Percentiles rank a stretch among this genome's conserved stretches.
These are phyloP conservation scores for Sebastes alutus DNA, from an alignment of 2,797 vertebrate genomes.

Conservation along the genomic window DNA sequence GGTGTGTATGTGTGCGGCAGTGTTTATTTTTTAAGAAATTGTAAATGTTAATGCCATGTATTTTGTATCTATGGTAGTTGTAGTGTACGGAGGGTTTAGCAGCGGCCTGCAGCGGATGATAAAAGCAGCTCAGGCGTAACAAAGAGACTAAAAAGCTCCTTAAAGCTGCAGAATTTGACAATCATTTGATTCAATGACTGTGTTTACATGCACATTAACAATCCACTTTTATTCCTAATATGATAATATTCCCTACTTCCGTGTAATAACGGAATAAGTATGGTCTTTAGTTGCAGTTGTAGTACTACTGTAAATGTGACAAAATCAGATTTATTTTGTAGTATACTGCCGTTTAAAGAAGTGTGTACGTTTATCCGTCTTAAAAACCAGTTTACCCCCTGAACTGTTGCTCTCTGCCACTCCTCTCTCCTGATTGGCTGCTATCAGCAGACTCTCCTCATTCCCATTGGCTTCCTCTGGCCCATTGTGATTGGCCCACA, in stretches of 20 bases:
- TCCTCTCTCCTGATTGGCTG: constrained; percentile 75
- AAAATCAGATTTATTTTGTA: not conserved
- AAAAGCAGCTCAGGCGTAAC: not conserved
- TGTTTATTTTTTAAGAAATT: not conserved
- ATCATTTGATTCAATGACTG: not conserved
- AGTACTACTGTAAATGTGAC: not conserved
- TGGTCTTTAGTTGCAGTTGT: not conserved
- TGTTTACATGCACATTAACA: too few relatives aligned
- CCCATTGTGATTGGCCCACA: constrained; percentile 79
- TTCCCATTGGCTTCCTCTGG: constrained; percentile 79
- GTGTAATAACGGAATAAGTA: not conserved
- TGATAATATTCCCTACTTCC: not conserved
- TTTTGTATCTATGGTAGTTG: too few relatives aligned
- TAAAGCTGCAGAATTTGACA: not conserved
- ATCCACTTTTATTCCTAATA: too few relatives aligned
- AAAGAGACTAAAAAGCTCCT: not conserved
- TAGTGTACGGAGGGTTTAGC: not conserved
- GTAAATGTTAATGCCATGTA: not conserved
- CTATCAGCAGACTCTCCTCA: constrained; percentile 61
- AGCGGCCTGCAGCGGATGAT: not conserved
- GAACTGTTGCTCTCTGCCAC: constrained; percentile 67
- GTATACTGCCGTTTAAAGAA: not conserved
- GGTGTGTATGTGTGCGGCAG: not conserved
- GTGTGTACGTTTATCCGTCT: not conserved
- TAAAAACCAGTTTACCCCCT: constrained; percentile 73